These are phyloP conservation scores for Trachymyrmex septentrionalis DNA, from an alignment of 1,140 invertebrate genomes.

Conservation along the genomic window DNA sequence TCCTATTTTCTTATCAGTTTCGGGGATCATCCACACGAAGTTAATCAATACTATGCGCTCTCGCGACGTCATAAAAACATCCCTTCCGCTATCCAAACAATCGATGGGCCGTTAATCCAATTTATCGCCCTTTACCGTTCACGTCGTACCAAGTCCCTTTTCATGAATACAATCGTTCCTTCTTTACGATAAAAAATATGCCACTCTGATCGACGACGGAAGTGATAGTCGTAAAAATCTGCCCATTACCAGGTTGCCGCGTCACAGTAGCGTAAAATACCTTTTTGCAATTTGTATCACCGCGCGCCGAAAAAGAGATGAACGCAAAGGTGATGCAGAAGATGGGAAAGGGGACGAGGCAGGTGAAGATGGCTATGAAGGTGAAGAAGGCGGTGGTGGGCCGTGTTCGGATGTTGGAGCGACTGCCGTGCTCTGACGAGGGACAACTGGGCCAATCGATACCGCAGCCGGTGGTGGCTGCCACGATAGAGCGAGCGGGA, in stretches of 20 bases:
- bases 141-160: conserved; percentile 17
- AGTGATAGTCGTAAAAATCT: conserved; percentile 45
- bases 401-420: conserved; percentile 74
- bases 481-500: conserved; percentile 54
- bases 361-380: conserved; percentile 64
- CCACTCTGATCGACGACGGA: conserved; percentile 26
- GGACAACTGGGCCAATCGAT: conserved; percentile 84
- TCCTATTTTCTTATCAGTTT: conserved; percentile 64
- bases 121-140: conserved; percentile 32
- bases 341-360: conserved; percentile 37
- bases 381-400: conserved; percentile 65
- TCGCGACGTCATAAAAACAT: conserved; percentile 58
- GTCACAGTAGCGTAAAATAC: conserved; percentile 26
- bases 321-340: conserved; percentile 37
- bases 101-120: conserved; percentile 51
- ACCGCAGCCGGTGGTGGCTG: conserved; percentile 75
- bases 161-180: conserved; percentile 30
- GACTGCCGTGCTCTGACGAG: conserved; percentile 77
- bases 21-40: conserved; percentile 53
- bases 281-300: conserved; percentile 63
- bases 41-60: conserved; percentile 56
- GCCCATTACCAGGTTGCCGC: conserved; percentile 13
- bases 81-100: conserved; percentile 48
- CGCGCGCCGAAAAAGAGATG: conserved; percentile 49
- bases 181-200: conserved; percentile 6